Conservation (phyloP, 2,888 invertebrate genomes). For the Oxystoma pomonae region DNA sequence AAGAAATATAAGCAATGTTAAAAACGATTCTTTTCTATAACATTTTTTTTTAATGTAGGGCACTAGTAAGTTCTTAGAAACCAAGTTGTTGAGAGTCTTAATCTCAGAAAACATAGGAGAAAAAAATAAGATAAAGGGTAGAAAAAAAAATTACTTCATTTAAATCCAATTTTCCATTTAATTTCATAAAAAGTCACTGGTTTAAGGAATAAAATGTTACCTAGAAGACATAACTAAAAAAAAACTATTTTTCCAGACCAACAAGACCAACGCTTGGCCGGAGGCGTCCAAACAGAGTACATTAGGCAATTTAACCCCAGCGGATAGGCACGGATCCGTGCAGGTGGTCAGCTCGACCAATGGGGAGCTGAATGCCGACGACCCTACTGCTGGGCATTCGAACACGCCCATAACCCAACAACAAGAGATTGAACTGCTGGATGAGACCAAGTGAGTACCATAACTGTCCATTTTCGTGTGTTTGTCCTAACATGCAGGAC, state of each 20-base stretch:
- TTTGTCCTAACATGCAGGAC: conserved; percentile 48
- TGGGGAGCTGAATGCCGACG: conserved; percentile 91
- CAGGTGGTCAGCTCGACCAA: conserved; percentile 98
- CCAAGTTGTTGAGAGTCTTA: too few species aligned
- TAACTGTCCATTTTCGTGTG: conserved; percentile 31
- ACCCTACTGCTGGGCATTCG: conserved; percentile 94
- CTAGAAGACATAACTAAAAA: too few species aligned
- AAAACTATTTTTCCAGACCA: conserved; percentile 49
- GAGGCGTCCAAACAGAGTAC: conserved; percentile 80
- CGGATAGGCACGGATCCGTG: conserved; percentile 95
- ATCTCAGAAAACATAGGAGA: too few species aligned
- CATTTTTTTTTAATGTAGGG: too few species aligned
- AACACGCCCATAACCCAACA: conserved; percentile 94
- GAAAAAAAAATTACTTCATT: too few species aligned
- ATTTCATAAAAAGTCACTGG: too few species aligned
- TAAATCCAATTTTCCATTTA: too few species aligned
- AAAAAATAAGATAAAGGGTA: too few species aligned
- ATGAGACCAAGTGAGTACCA: conserved; percentile 92
- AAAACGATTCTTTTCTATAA: too few species aligned
- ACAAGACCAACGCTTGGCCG: conserved; percentile 76
- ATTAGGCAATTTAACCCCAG: conserved; percentile 84
- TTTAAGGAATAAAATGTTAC: too few species aligned
- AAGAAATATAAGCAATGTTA: too few species aligned
- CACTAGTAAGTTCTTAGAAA: too few species aligned
- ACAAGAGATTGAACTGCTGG: conserved; percentile 90